Evolutionary conservation across 2,113 vertebrate species (phyloP).

Genomic region (Syrmaticus mikado): DNA sequence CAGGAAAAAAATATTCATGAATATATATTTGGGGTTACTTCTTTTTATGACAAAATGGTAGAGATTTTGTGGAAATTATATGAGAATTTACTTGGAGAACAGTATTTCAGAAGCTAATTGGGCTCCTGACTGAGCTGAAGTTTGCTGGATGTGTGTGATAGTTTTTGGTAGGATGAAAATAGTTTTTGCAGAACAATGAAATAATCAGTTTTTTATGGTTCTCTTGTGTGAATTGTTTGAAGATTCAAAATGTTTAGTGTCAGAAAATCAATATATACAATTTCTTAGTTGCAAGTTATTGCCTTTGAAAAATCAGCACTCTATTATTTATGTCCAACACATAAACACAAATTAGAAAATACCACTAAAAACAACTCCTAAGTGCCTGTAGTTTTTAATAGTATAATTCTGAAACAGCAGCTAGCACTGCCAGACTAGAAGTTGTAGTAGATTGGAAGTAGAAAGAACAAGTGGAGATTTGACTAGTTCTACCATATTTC

Average conservation of each 20-base stretch:
- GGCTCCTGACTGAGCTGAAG: not conserved
- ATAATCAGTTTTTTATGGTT: not conserved
- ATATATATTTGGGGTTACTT: not conserved
- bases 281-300: conserved; percentile 2
- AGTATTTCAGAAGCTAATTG: conserved; percentile 2
- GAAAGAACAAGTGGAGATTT: not conserved
- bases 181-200: conserved; percentile 17
- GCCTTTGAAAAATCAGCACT: not conserved
- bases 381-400: not conserved
- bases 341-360: not conserved
- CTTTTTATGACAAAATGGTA: not conserved
- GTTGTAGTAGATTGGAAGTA: not conserved
- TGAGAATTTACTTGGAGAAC: not conserved
- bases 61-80: not conserved
- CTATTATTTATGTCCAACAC: not conserved
- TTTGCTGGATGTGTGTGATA: not conserved
- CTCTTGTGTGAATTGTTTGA: not conserved
- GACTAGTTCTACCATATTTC: not conserved
- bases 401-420: not conserved
- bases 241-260: not conserved
- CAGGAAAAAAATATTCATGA: not conserved
- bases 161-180: not conserved
- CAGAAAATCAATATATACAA: conserved; percentile 19
- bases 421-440: not conserved
- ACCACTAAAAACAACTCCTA: not conserved